These are phyloP conservation scores for Drosophila repleta DNA, from an alignment of 1,140 invertebrate genomes.

Conservation along the genomic window DNA sequence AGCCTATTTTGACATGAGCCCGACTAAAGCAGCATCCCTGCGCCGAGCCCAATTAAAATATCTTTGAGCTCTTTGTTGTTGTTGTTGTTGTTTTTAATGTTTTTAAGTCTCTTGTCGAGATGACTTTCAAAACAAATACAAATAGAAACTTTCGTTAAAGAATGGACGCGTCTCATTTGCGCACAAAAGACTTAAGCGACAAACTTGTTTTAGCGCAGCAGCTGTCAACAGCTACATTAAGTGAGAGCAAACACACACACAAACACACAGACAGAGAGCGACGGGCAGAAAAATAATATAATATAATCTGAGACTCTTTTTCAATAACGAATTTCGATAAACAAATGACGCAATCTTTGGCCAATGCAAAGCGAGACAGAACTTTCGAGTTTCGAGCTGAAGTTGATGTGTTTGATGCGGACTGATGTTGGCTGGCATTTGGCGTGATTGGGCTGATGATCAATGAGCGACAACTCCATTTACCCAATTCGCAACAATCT, in stretches of 20 bases:
- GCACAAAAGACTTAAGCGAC: conserved; percentile 66
- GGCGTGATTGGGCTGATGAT: conserved; percentile 19
- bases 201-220: conserved; percentile 72
- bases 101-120: conserved; percentile 14
- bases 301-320: conserved; percentile 76
- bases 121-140: conserved; percentile 60
- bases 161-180: conserved; percentile 55
- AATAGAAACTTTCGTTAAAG: conserved; percentile 76
- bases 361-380: conserved; percentile 41
- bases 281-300: conserved; percentile 39
- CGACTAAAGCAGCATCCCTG: conserved; percentile 6
- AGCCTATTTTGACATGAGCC: conserved; percentile 34
- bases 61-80: conserved; percentile 25
- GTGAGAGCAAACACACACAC: conserved; percentile 40
- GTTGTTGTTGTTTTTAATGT: neutral
- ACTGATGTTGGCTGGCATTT: conserved; percentile 3
- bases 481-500: conserved; percentile 42
- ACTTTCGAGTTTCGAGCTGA: conserved; percentile 16
- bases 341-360: conserved; percentile 78
- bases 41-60: conserved; percentile 70
- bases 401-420: neutral
- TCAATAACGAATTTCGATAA: conserved; percentile 76
- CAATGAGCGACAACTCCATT: conserved; percentile 71
- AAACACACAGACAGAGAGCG: conserved; percentile 36
- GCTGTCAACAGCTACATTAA: conserved; percentile 61